These are phyloP conservation scores for Oncorhynchus kisutch DNA, from an alignment of 2,113 vertebrate species.

Conservation along the genomic window DNA sequence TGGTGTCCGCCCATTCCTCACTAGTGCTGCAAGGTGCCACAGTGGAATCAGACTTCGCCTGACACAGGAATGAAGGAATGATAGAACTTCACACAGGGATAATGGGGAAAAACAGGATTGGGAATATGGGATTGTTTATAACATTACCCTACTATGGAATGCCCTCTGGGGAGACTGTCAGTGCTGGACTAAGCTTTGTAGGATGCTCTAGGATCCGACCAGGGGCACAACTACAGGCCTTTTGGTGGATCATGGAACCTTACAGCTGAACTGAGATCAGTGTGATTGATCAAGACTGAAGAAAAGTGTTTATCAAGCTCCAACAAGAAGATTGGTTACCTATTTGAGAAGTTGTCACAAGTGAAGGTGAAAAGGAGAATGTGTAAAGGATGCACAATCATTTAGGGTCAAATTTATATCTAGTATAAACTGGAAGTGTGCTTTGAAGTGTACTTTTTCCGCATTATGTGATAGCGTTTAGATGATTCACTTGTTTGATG, in stretches of 20 bases:
- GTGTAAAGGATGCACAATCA: neutral
- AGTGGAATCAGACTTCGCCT: slow-evolving; percentile 65
- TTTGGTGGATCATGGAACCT: neutral
- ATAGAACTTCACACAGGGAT: slow-evolving; percentile 12
- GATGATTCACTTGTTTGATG: neutral
- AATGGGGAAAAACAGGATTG: no score
- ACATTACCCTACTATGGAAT: neutral
- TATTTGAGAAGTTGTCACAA: neutral
- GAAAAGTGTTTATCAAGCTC: neutral
- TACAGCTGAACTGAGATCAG: neutral
- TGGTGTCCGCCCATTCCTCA: slow-evolving; percentile 59
- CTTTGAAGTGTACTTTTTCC: neutral
- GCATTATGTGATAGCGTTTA: neutral
- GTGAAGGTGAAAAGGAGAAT: neutral
- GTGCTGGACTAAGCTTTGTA: neutral
- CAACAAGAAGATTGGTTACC: neutral
- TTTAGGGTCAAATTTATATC: neutral
- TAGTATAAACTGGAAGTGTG: neutral
- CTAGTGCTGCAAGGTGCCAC: slow-evolving; percentile 66
- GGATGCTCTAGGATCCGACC: neutral
- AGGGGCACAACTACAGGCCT: neutral
- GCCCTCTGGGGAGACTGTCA: no score
- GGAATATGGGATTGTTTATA: neutral
- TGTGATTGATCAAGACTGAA: neutral
- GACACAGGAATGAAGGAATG: slow-evolving; percentile 68